Base-by-base conservation (phyloP, 2,113 vertebrate genomes). In the Typhlomys cinereus region DNA sequence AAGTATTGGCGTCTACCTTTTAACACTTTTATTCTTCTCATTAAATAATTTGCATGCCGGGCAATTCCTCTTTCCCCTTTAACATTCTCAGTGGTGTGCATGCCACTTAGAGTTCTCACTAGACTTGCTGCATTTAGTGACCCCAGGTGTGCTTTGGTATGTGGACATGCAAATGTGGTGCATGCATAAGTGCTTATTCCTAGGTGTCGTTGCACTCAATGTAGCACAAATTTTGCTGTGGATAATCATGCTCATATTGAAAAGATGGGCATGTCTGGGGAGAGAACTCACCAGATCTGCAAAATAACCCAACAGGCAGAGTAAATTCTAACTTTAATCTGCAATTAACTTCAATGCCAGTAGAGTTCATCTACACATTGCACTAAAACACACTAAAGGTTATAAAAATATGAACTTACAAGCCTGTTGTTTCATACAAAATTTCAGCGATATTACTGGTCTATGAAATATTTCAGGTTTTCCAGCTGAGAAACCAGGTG, bases 401-500 rank as follows among this genome's bases (percentile, higher is more conserved):
- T 69, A 74, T 80, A 90, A 85, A 85, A 85, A 23, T 67, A 62
- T 27, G 48, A 90, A 39, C 66, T 85, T 71, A 20, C 2, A 88
- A 76, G 21, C 23, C 23, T 87, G n/a, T 1, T 84, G 13, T 75
- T 91, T 85, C 87, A 62, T 27, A 79, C 25, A 67, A 92, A 79
- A 89, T 54, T 90, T 88, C 9, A 73, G 41, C 70, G 75, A 31
- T 85, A 31, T 93, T 69, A 57, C n/a, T 62, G 20, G 8, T 20
- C 61, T 52, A 29, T 93, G 41, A 93, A 88, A 64, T 36, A 90
- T 17, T 90, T 94, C 44, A 69, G 4, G 10, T 75, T 88, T 94
- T 85, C 31, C 57, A 29, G 14, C 75, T 90, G 79, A 92, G 50
- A 89, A 90, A n/a, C 67, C 69, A 95, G 85, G n/a, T 90, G 73